Conservation (phyloP, 2,888 invertebrate species). For the Eristalis pertinax region DNA sequence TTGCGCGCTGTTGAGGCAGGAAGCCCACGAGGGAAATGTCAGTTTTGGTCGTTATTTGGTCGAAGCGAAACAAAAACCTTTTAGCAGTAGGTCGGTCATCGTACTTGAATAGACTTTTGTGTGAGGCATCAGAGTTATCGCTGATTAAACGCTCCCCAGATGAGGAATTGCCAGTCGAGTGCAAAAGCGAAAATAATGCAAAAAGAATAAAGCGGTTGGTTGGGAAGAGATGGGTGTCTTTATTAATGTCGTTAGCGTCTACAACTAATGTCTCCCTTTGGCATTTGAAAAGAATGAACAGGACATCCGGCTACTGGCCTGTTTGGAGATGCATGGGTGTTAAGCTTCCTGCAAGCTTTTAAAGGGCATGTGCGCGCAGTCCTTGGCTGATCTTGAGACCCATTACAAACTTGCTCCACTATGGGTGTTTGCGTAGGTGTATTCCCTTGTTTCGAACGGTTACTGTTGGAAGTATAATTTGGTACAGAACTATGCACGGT, state of each 20-base stretch:
- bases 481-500: slow-evolving; percentile 23
- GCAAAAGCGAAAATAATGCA: neutral
- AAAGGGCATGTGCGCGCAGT: neutral
- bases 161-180: neutral
- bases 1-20: slow-evolving; percentile 42
- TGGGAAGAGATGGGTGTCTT: neutral
- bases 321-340: neutral
- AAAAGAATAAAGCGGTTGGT: neutral
- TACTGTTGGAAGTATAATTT: neutral
- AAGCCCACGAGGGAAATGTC: slow-evolving; percentile 48
- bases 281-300: neutral
- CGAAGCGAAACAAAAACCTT: slow-evolving; percentile 45
- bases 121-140: slow-evolving; percentile 52
- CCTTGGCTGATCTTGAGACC: neutral
- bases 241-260: neutral
- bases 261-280: neutral
- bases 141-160: slow-evolving; percentile 39
- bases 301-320: neutral
- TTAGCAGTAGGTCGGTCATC: slow-evolving; percentile 64
- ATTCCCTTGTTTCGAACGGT: neutral
- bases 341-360: neutral
- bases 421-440: neutral
- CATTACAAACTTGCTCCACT: neutral
- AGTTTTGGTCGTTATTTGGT: slow-evolving; percentile 19
- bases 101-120: slow-evolving; percentile 41